Base-by-base conservation (phyloP, 2,113 vertebrate genomes). In the Onychostruthus taczanowskii region DNA sequence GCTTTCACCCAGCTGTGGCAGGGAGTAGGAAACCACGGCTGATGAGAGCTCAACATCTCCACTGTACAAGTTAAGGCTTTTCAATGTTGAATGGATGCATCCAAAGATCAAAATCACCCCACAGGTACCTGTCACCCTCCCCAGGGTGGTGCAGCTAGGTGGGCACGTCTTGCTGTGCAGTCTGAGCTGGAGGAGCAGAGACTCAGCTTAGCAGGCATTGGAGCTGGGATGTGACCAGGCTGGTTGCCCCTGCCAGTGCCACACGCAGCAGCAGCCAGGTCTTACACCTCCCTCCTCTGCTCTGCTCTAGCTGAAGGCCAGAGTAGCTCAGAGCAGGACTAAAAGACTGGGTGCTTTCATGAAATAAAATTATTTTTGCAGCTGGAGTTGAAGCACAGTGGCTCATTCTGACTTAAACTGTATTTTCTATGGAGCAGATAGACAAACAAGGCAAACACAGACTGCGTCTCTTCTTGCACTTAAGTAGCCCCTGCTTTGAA, bases 401-500 rank as follows among this genome's bases (percentile, higher is more conserved):
- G 90, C 83, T 96, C 82, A 49, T 88, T 90, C 77, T 82, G 66
- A 84, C 87, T 89, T 87, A 68, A 94, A 87, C 19, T 15, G 11
- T 59, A 31, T 93, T 83, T 89, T 94, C 83, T 84, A 35, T n/a
- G 67, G 68, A 91, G 64, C 69, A 94, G 76, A 52, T 46, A 79
- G 80, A 83, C 74, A 70, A 91, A 89, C 63, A 92, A 77, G 84
- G 50, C 37, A 78, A 91, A 63, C 50, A 55, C 16, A 92, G 94
- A 70, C 77, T 66, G 28, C 33, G 52, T 84, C 91, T 88, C 88
- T 84, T 84, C 84, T 43, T 76, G 46, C 13, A 13, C 84, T 95
- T 90, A 68, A 93, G 84, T 89, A 91, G 93, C 83, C 90, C 77
- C 81, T 95, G 95, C 94, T 97, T 97, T 93, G 89, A 63, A 97